These are phyloP conservation scores for Morbakka virulenta DNA, from an alignment of 30 jellyfish, hydroid and myxozoan species.

Conservation along the genomic window DNA sequence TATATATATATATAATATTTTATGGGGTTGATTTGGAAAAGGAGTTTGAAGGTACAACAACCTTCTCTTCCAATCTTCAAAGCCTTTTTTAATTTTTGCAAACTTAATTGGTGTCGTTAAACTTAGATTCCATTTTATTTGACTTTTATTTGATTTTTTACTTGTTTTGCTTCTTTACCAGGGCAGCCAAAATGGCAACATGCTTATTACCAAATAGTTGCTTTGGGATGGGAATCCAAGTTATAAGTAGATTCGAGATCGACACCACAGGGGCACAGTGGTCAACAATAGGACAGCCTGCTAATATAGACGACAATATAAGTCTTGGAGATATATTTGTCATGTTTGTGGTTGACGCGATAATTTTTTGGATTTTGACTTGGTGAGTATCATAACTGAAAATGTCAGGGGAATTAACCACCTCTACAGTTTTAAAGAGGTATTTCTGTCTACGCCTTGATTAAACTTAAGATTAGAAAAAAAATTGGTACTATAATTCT, in stretches of 20 bases:
- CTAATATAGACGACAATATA: slow-evolving; percentile 76
- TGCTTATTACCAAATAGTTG: slow-evolving; percentile 96
- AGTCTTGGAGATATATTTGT: slow-evolving; percentile 50
- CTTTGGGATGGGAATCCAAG: slow-evolving; percentile 86
- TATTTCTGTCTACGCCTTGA: neutral
- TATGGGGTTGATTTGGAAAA: too few relatives aligned
- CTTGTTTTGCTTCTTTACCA: slow-evolving; percentile 3
- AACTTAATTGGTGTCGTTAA: neutral
- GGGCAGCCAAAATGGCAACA: slow-evolving; percentile 75
- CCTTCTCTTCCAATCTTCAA: neutral
- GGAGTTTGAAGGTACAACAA: too few relatives aligned
- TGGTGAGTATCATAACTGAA: slow-evolving; percentile 49
- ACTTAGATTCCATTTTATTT: neutral
- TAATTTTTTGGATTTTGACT: slow-evolving; percentile 66
- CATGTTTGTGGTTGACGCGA: slow-evolving; percentile 66
- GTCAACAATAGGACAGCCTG: slow-evolving; percentile 46
- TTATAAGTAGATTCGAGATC: slow-evolving; percentile 68
- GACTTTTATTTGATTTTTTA: neutral
- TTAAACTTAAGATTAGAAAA: too few relatives aligned
- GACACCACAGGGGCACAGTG: slow-evolving; percentile 71
- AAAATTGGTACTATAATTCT: too few relatives aligned
- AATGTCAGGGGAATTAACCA: neutral
- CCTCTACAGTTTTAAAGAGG: neutral
- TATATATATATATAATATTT: too few relatives aligned
- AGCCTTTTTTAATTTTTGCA: neutral